Evolutionary conservation across 2,888 invertebrate genomes (phyloP), one percentile per base, ranked within the genome.

Genomic region (Brachyopa scutellaris): DNA sequence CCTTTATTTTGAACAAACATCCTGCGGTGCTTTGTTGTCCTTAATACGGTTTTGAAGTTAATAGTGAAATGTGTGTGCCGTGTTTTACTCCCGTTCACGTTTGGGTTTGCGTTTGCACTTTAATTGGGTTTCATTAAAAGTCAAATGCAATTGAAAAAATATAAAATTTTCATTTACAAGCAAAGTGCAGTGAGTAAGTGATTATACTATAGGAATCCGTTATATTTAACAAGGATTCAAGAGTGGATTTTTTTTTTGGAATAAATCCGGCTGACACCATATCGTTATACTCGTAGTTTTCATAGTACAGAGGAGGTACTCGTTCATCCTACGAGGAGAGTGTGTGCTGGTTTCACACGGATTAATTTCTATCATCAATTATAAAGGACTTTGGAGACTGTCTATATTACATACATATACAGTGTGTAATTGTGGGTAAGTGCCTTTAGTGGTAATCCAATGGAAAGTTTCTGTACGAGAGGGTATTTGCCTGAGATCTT

Each of bases 341-440:
- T 42, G 42, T 29, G 23, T 42, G 55, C 73, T 42, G 31, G 21
- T 23, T 47, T 40, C 42, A 38, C 31, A 79, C 57, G 80, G 76
- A 80, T 80, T 80, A 80, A 69, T 62, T 80, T 76, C 57, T 76
- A 69, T 69, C 76, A 69, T 80, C 76, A 76, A 80, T 76, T 80
- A 69, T 64, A 69, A 69, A 64, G 69, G 80, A 76, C 69, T 80
- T 76, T 67, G 62, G 69, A 76, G 57, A 51, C 59, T 76, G 33
- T 70, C 57, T 57, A 29, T 62, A 74, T 61, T 74, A 51, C 42
- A 38, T 70, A 49, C 49, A 47, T 77, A 33, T 31, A 51, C 17
- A 62, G 49, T 42, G 67, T 80, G 55, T 76, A 80, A 80, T 80
- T 76, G 76, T 51, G 76, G 80, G 80, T 80, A 80, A 80, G 80